Conservation (phyloP, 2,113 vertebrate genomes). For the Megaleporinus macrocephalus region DNA sequence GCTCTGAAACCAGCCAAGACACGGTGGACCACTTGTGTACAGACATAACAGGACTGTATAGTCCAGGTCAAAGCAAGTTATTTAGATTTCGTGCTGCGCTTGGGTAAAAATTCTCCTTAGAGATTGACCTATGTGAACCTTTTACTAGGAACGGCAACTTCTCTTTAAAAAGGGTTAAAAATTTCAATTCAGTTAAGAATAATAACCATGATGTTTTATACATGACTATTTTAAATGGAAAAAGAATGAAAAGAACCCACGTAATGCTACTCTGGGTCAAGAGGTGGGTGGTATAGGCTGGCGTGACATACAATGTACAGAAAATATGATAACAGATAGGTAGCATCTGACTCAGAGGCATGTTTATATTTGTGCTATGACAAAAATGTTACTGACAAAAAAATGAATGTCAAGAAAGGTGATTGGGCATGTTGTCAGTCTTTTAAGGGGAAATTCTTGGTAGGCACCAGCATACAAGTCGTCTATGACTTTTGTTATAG, state of each 20-base stretch:
- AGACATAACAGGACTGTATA: background rate
- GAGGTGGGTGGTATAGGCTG: background rate
- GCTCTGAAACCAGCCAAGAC: constrained; percentile 10
- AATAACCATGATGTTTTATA: too few species aligned
- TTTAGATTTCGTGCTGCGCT: background rate
- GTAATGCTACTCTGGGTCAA: background rate
- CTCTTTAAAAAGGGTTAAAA: too few species aligned
- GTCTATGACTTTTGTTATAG: background rate
- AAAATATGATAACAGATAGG: background rate
- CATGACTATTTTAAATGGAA: background rate
- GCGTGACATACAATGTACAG: background rate
- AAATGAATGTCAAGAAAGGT: background rate
- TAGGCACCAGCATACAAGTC: background rate
- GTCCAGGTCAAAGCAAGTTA: background rate
- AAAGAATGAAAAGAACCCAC: background rate
- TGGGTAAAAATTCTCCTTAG: too few species aligned
- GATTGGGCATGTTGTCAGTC: background rate
- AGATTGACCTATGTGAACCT: too few species aligned
- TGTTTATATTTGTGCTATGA: background rate
- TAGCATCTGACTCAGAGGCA: background rate
- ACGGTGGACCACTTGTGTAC: background rate
- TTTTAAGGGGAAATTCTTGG: background rate
- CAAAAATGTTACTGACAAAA: background rate
- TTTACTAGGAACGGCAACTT: too few species aligned
- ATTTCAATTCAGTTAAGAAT: too few species aligned